Percentiles rank a stretch among this genome's conserved stretches.
Conservation (phyloP, 2,888 invertebrate species). For the Apotomis capreana region DNA sequence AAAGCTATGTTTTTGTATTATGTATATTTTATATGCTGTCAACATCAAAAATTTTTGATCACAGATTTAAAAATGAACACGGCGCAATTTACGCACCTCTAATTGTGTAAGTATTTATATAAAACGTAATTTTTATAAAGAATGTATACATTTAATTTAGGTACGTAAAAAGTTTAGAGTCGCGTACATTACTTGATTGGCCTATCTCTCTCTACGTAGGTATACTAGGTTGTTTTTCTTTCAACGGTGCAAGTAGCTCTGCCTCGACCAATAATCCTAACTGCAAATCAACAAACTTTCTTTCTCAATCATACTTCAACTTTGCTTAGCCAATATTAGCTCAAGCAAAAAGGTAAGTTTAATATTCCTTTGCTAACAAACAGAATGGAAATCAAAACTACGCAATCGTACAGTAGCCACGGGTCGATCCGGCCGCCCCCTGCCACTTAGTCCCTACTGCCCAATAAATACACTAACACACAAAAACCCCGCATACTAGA, state of each 20-base stretch:
- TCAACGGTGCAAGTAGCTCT: not conserved
- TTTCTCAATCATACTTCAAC: conserved; percentile 27
- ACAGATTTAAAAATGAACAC: too few relatives aligned
- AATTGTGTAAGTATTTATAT: too few relatives aligned
- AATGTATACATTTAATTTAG: too few relatives aligned
- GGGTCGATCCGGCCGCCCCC: conserved; percentile 75
- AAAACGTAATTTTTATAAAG: too few relatives aligned
- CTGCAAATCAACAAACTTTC: conserved; percentile 19
- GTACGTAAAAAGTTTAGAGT: too few relatives aligned
- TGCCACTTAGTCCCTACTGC: conserved; percentile 61
- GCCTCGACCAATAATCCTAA: conserved; percentile 1
- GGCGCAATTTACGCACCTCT: too few relatives aligned
- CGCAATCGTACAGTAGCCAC: conserved; percentile 73
- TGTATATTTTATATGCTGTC: too few relatives aligned
- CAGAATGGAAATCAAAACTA: conserved; percentile 75
- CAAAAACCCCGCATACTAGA: conserved; percentile 45
- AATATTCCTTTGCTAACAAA: conserved; percentile 38
- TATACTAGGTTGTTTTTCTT: too few relatives aligned
- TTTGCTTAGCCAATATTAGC: conserved; percentile 36
- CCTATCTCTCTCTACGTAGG: too few relatives aligned
- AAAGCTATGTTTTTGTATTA: too few relatives aligned
- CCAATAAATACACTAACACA: conserved; percentile 56
- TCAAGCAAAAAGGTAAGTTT: conserved; percentile 41
- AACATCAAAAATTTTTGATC: too few relatives aligned
- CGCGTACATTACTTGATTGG: too few relatives aligned